Conservation (phyloP, 1,140 invertebrate species). For the Apis florea region DNA sequence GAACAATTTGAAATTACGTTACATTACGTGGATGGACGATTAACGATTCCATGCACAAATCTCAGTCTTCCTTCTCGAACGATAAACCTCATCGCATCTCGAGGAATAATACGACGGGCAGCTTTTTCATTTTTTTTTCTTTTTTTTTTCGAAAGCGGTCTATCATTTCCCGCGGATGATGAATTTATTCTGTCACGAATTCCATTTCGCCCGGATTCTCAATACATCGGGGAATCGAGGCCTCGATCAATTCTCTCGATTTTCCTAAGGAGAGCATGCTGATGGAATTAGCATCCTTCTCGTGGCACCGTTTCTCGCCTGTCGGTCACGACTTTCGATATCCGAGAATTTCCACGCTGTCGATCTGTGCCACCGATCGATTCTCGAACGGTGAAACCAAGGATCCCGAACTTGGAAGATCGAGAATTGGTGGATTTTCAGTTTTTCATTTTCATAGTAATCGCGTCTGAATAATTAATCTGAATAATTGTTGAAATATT, state of each 20-base stretch:
- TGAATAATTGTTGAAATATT: no score
- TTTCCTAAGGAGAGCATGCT: constrained; percentile 11
- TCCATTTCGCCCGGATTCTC: constrained; percentile 25
- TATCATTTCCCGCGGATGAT: constrained; percentile 19
- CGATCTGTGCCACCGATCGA: constrained; percentile 9
- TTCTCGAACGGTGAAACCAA: constrained; percentile 13
- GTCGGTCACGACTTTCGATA: neutral
- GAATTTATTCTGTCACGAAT: constrained; percentile 38
- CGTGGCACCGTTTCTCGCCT: neutral
- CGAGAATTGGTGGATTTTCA: no score
- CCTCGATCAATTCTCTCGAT: constrained; percentile 24
- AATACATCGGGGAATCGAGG: constrained; percentile 23
- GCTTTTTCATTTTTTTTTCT: neutral
- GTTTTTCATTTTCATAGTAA: no score
- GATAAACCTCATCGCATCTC: neutral
- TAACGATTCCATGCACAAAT: no score
- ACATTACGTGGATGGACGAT: no score
- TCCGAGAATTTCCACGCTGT: neutral
- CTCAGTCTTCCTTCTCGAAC: no score
- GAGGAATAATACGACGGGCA: neutral
- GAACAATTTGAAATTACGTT: no score
- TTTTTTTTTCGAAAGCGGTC: neutral
- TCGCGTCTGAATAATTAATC: no score
- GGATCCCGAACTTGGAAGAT: neutral
- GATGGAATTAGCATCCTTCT: constrained; percentile 33